Evolutionary conservation across 2,888 invertebrate genomes (phyloP).

Genomic region (Sycophila texana): DNA sequence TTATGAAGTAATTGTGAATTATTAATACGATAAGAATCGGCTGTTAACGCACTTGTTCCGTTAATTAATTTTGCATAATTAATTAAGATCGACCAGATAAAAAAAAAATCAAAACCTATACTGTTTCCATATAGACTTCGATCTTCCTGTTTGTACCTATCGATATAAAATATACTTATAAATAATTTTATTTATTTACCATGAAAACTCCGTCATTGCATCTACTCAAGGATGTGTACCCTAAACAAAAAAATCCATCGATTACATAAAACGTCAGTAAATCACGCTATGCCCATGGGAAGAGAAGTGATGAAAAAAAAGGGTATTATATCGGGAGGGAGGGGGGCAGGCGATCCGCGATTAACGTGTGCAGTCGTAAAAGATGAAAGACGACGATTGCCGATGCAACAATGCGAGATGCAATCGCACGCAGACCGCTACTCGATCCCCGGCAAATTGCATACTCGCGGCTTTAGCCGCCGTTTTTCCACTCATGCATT

Average conservation of each 20-base stretch:
- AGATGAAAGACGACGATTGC: slow-evolving; percentile 50
- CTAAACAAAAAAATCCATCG: slow-evolving; percentile 2
- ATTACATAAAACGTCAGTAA: neutral
- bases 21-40: neutral
- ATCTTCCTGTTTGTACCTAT: neutral
- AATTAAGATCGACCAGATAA: neutral
- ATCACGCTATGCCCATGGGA: neutral
- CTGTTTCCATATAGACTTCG: neutral
- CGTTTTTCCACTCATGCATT: slow-evolving; percentile 24
- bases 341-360: slow-evolving; percentile 12
- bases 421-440: slow-evolving; percentile 8
- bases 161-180: neutral
- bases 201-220: neutral
- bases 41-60: neutral
- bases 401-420: slow-evolving; percentile 30
- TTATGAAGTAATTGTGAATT: neutral
- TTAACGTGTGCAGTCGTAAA: slow-evolving; percentile 17
- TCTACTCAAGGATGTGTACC: too few relatives aligned
- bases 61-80: neutral
- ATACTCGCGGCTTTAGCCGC: neutral
- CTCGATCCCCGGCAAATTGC: slow-evolving; percentile 9
- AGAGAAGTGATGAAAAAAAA: slow-evolving; percentile 8
- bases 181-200: neutral
- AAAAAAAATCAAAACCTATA: neutral
- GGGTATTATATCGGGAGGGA: neutral